A percentile compares a stretch with the other conserved stretches of the same genome.
Evolutionary conservation across 2,888 invertebrate genomes (phyloP).

Genomic region (Tetranychus piercei): DNA sequence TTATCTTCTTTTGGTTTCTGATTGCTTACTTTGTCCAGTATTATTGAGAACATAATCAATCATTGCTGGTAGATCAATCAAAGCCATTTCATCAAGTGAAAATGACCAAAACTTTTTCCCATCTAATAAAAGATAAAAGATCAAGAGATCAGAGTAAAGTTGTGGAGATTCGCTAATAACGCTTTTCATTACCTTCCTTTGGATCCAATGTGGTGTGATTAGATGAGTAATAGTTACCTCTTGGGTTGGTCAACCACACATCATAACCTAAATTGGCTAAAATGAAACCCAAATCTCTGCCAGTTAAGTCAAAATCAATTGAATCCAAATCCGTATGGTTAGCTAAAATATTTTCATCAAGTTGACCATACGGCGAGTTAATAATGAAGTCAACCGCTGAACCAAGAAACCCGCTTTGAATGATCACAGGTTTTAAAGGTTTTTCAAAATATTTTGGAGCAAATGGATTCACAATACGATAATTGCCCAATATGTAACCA

Average conservation of each 20-base stretch:
- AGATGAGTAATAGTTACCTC: neutral
- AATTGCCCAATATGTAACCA: neutral
- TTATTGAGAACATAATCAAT: constrained; percentile 4
- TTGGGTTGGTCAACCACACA: constrained; percentile 4
- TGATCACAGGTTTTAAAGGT: neutral
- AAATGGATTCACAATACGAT: neutral
- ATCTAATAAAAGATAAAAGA: neutral
- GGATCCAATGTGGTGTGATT: neutral
- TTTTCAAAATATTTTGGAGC: neutral
- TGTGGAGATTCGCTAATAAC: neutral
- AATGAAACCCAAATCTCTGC: neutral
- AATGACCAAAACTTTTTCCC: neutral
- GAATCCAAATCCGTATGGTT: neutral
- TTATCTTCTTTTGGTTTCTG: neutral
- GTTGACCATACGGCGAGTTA: neutral
- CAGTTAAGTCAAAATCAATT: neutral
- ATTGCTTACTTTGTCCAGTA: neutral
- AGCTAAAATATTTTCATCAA: neutral
- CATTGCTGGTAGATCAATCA: neutral
- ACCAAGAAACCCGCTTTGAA: neutral
- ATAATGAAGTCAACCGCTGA: neutral
- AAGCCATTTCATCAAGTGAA: neutral
- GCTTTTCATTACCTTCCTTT: neutral
- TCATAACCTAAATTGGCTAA: constrained; percentile 7
- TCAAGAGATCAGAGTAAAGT: neutral